Evolutionary conservation across 2,888 invertebrate species (phyloP), one percentile per base, ranked within the genome.

Genomic region (Drosophila longiperda): DNA sequence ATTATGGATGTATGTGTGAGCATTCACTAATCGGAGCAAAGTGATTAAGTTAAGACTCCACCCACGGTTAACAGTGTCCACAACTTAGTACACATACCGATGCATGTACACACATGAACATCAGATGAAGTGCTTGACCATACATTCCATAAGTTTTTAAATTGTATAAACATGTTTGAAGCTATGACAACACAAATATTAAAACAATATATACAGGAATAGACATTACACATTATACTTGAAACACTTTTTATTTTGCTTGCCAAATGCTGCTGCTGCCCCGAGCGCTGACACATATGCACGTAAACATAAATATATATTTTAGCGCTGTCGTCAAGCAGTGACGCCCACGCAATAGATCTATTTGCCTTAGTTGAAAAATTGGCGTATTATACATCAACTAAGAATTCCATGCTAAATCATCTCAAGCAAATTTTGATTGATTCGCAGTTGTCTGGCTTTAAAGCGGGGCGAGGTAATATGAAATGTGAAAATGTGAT

Each of bases 321-420:
- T 69, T 54, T 63, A 70, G 61, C 69, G 78, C 78, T 81, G 80
- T 80, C 82, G 80, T 80, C 80, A 80, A 81, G 78, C 82, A 72
- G 58, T 23, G 58, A 69, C 68, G 42, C 80, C 80, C 78, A 81
- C 80, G 73, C 80, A 58, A 11, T 20, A 61, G 66, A 72, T 66
- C 73, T 70, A 84, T 87, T 84, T 85, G 85, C 75, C 78, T 75
- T 55, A 80, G 68, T 75, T 85, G 87, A 84, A 67, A 85, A 82
- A 84, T 84, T 78, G 66, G 63, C 82, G 71, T 71, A 78, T 84
- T 77, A 78, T 61, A 75, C 84, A 82, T 86, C 78, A 73, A 58
- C 78, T 70, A 85, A 80, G 73, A 82, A 84, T 84, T 87, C 86
- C 86, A 78, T 82, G 83, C 67, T 82, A 87, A 84, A 84, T 84